Conservation (phyloP, 1,140 invertebrate species). For the Ridgeia piscesae region DNA sequence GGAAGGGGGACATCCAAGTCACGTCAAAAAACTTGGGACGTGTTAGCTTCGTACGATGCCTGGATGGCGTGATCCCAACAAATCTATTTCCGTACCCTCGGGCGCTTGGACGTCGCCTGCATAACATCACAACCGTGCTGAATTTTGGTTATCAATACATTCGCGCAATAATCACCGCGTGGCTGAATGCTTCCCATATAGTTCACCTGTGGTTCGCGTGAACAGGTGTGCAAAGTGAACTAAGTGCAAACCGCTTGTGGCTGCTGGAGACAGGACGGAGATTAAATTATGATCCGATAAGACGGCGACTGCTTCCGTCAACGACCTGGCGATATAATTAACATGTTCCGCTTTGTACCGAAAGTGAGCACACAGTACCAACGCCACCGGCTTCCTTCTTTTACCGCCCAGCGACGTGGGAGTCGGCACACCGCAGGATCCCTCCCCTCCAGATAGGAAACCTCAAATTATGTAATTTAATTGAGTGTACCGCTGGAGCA, state of each 20-base stretch:
- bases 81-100: not conserved
- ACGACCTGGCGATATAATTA: not conserved
- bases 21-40: not conserved
- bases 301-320: not conserved
- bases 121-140: too few species aligned
- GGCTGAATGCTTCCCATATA: not conserved
- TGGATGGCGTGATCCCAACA: not conserved
- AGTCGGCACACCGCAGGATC: not conserved
- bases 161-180: not conserved
- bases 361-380: not conserved
- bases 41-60: not conserved
- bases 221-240: not conserved
- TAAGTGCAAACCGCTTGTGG: not conserved
- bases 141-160: not conserved
- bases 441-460: not conserved
- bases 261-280: not conserved
- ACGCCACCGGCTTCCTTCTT: not conserved
- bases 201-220: not conserved
- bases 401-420: not conserved
- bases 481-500: not conserved
- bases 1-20: not conserved
- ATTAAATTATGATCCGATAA: not conserved
- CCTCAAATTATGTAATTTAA: slow-evolving; percentile 2
- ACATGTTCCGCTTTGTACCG: not conserved
- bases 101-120: too few species aligned